Conservation (phyloP, 2,888 invertebrate species). For the Mechanitis mazaeus region DNA sequence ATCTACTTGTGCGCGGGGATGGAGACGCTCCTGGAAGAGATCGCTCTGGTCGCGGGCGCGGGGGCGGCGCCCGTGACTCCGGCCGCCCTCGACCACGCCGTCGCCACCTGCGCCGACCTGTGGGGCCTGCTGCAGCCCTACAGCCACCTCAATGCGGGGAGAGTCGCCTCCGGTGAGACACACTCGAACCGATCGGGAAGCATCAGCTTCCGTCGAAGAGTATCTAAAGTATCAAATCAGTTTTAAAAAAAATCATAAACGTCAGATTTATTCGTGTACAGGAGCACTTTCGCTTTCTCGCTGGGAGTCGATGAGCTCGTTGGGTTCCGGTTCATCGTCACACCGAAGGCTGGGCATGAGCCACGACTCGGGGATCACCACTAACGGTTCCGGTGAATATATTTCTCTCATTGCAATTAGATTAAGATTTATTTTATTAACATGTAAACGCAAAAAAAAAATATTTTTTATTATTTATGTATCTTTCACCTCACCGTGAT, state of each 20-base stretch:
- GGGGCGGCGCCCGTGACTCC: conserved; percentile 83
- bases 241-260: background rate
- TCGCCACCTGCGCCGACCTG: conserved; percentile 90
- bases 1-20: conserved; percentile 92
- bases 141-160: conserved; percentile 91
- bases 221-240: no score
- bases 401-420: no score
- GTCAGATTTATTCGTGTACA: conserved; percentile 43
- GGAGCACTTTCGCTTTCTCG: conserved; percentile 89
- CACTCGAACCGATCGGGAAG: background rate
- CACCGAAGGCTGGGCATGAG: conserved; percentile 62
- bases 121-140: conserved; percentile 95
- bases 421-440: no score
- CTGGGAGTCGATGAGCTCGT: conserved; percentile 85
- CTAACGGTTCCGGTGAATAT: conserved; percentile 62
- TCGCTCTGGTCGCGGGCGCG: conserved; percentile 64
- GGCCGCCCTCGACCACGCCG: conserved; percentile 87
- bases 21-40: conserved; percentile 92
- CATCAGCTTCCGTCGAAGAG: no score
- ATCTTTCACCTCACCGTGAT: no score
- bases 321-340: conserved; percentile 74
- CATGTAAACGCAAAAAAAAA: no score
- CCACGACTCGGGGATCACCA: conserved; percentile 69
- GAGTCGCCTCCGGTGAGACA: conserved; percentile 85
- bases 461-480: no score